Conservation (phyloP, 2,888 invertebrate species). For the Notocelia uddmanniana region DNA sequence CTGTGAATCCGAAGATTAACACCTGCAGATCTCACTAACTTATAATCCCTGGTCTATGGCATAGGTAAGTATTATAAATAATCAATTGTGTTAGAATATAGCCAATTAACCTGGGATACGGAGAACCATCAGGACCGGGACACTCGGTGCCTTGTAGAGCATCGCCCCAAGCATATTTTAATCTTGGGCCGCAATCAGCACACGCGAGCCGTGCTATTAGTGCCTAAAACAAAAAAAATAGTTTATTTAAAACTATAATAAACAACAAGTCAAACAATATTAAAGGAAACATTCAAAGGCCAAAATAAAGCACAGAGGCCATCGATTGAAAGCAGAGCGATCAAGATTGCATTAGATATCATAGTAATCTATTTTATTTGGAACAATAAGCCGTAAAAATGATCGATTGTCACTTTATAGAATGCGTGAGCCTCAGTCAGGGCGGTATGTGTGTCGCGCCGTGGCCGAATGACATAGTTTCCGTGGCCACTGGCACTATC, state of each 20-base stretch:
- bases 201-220: constrained; percentile 65
- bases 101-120: constrained; percentile 91
- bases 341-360: constrained; percentile 25
- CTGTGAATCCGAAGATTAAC: background rate
- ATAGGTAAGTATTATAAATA: background rate
- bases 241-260: background rate
- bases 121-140: constrained; percentile 92
- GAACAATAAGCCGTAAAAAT: constrained; percentile 47
- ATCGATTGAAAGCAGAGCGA: background rate
- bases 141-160: constrained; percentile 93
- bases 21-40: background rate
- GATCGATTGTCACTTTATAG: constrained; percentile 59
- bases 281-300: background rate
- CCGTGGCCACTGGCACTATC: constrained; percentile 63
- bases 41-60: too few relatives aligned
- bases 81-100: background rate
- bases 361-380: constrained; percentile 34
- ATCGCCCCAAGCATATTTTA: constrained; percentile 96
- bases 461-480: constrained; percentile 81
- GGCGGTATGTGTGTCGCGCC: constrained; percentile 78
- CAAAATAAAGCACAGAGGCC: background rate
- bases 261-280: background rate
- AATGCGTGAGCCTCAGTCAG: constrained; percentile 64
- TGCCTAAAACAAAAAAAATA: constrained; percentile 62
- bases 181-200: constrained; percentile 85